Evolutionary conservation across 2,888 invertebrate species (phyloP).

Genomic region (Phymatocera aterrima): DNA sequence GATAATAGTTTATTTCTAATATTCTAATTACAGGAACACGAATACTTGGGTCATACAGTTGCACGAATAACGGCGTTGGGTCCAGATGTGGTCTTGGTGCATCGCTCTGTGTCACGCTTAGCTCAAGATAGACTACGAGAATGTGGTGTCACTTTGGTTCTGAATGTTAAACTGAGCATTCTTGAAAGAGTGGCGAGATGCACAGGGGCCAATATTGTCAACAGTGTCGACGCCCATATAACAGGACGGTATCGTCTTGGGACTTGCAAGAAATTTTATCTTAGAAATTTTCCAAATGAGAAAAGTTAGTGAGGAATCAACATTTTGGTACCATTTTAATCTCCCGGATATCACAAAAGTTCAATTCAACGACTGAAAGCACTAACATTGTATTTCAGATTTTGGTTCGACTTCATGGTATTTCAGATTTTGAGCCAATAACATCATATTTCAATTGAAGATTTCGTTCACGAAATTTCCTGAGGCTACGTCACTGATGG

Average conservation of each 20-base stretch:
- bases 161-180: slow-evolving; percentile 89
- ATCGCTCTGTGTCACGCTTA: slow-evolving; percentile 89
- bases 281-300: slow-evolving; percentile 77
- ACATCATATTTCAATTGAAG: background rate
- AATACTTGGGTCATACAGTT: slow-evolving; percentile 90
- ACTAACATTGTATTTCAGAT: too few relatives aligned
- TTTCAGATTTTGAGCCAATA: too few relatives aligned
- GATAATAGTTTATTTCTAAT: background rate
- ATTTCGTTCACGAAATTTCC: too few relatives aligned
- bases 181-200: slow-evolving; percentile 88
- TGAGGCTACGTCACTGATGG: too few relatives aligned
- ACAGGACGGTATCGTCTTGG: slow-evolving; percentile 87
- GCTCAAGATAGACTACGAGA: slow-evolving; percentile 92
- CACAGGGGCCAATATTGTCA: slow-evolving; percentile 89
- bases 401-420: too few relatives aligned
- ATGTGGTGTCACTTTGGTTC: slow-evolving; percentile 89
- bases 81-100: slow-evolving; percentile 93
- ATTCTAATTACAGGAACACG: slow-evolving; percentile 81
- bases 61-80: slow-evolving; percentile 89
- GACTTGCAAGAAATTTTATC: slow-evolving; percentile 88
- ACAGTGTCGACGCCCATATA: slow-evolving; percentile 92
- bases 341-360: background rate
- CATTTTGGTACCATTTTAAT: background rate
- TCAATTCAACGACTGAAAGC: background rate
- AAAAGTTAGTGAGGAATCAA: slow-evolving; percentile 75